Evolutionary conservation across 2,797 vertebrate genomes (phyloP), one percentile per base, ranked within the genome.

Genomic region (Apogon talboti): DNA sequence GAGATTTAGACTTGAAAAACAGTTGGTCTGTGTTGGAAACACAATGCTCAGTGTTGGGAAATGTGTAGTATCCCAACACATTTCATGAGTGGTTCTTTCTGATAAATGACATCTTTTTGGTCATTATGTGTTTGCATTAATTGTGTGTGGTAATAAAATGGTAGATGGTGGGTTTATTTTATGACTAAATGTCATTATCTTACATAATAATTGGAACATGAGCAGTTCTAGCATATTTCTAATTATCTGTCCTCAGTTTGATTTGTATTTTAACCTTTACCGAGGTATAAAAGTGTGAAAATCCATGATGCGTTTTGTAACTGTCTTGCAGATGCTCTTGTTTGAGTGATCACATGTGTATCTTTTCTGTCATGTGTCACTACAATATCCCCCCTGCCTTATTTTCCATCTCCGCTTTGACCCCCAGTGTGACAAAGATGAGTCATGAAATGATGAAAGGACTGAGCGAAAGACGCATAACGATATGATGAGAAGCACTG

Each of bases 1-100:
- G 24, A 24, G 46, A 41, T 16, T 11, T 28, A 44, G 3, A 2
- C 40, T 53, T 66, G 12, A 61, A 19, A 47, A 64, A 54, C 63
- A 56, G 60, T 47, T 73, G 44, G 37, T 19, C 43, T 21, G 48
- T 64, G 40, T 33, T 1, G 9, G 19, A 67, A 47, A 44, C 10
- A 18, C 11, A 6, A 59, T 15, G 48, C n/a, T 33, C 40, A 18
- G 61, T 5, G 56, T 51, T 60, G 24, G 0, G 1, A 35, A 33
- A 44, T 64, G 49, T 58, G 56, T 66, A 45, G 44, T 55, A n/a
- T 66, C 16, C 30, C 37, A 53, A 65, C 43, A 63, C 43, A 8
- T 45, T 70, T 69, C 24, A 28, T 28, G 24, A 28, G 24, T 28
- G 24, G 6, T n/a, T n/a, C n/a, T n/a, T 28, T 28, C 24, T 28